Evolutionary conservation across 2,113 vertebrate genomes (phyloP).

Genomic region (Pseudopodoces humilis): DNA sequence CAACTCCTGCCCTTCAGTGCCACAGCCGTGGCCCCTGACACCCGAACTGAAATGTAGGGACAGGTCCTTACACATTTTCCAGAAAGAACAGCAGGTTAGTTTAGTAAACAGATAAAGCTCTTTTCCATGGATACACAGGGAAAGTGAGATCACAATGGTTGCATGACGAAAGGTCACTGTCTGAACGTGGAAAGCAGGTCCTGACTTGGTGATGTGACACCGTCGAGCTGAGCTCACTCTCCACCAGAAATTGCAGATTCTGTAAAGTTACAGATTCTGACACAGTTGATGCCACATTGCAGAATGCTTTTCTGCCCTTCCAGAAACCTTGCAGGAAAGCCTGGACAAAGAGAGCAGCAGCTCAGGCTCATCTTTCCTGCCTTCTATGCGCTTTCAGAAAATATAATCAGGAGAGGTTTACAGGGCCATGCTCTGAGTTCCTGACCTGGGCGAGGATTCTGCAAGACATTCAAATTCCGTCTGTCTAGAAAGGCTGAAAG

Average conservation of each 20-base stretch:
- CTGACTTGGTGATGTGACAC: background rate
- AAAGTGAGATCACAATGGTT: background rate
- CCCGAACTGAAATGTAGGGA: background rate
- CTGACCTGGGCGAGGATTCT: constrained; percentile 30
- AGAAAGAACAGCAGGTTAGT: background rate
- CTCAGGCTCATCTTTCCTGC: background rate
- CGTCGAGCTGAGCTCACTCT: background rate
- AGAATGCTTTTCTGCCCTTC: background rate
- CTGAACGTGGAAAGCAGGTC: background rate
- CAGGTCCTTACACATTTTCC: background rate
- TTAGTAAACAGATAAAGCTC: background rate
- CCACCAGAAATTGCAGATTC: background rate
- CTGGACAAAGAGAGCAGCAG: background rate
- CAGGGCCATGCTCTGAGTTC: background rate
- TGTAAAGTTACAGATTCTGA: background rate
- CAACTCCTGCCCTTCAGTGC: background rate
- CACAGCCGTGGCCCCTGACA: background rate
- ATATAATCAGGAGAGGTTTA: background rate
- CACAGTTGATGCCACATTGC: background rate
- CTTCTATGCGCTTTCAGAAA: background rate
- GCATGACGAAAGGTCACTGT: background rate
- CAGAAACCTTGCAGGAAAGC: background rate
- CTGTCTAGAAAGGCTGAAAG: constrained; percentile 25
- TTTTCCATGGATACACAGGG: fast-evolving
- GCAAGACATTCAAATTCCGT: constrained; percentile 44